A percentile compares a stretch with the other conserved stretches of the same genome.
These are phyloP conservation scores for Micrastur ruficollis DNA, from an alignment of 2,797 vertebrate genomes.

Conservation along the genomic window DNA sequence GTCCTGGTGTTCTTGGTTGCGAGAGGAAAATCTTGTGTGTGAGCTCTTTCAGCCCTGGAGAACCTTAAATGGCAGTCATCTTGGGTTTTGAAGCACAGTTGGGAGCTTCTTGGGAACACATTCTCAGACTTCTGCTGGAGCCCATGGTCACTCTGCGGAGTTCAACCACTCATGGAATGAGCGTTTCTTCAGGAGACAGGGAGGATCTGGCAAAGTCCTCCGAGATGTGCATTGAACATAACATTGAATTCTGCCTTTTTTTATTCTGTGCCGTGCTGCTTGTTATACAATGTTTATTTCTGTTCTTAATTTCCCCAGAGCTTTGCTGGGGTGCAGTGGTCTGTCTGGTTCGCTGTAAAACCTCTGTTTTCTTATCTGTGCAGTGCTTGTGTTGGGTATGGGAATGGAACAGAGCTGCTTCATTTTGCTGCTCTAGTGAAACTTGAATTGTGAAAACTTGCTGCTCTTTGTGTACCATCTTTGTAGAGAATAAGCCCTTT, in stretches of 20 bases:
- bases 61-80: constrained; percentile 49
- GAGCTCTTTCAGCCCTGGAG: constrained; percentile 31
- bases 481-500: background rate
- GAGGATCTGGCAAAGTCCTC: background rate
- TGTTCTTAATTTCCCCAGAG: background rate
- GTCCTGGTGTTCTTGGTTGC: constrained; percentile 62
- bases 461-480: background rate
- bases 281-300: background rate
- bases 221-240: background rate
- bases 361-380: background rate
- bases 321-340: background rate
- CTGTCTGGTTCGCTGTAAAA: background rate
- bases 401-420: background rate
- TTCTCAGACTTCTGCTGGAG: constrained; percentile 5
- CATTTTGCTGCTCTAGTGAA: background rate
- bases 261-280: background rate
- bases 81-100: constrained; percentile 28
- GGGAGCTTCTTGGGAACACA: constrained; percentile 30
- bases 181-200: background rate
- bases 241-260: background rate
- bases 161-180: constrained; percentile 10
- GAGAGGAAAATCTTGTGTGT: constrained; percentile 47
- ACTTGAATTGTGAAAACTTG: background rate
- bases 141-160: background rate
- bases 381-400: background rate